Evolutionary conservation across 2,888 invertebrate species (phyloP).

Genomic region (Cybosia mesomella): DNA sequence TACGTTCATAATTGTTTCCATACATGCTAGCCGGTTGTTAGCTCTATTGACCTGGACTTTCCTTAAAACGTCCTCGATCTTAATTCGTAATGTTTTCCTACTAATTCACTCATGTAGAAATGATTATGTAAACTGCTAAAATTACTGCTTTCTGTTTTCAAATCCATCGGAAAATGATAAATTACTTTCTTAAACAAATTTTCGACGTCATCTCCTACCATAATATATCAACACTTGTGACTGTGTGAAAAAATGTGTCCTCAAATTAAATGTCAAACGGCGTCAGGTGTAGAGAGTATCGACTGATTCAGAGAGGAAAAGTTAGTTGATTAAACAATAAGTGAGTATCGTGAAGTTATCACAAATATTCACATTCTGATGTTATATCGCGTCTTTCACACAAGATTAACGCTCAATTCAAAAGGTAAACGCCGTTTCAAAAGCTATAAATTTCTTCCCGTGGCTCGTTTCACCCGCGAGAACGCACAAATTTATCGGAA

Average conservation of each 20-base stretch:
- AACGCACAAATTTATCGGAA: conserved; percentile 83
- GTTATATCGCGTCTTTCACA: conserved; percentile 76
- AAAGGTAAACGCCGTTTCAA: conserved; percentile 81
- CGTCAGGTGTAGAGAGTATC: conserved; percentile 23
- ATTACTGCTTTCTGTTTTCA: conserved; percentile 37
- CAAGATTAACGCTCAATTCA: conserved; percentile 84
- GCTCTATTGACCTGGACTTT: neutral
- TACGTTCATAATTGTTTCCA: no score
- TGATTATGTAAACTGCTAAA: conserved; percentile 48
- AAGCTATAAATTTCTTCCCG: conserved; percentile 79
- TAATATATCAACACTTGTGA: conserved; percentile 17
- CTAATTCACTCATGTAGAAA: conserved; percentile 47
- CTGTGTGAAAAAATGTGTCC: conserved; percentile 35
- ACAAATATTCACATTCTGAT: conserved; percentile 62
- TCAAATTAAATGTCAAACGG: conserved; percentile 33
- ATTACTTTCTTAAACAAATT: conserved; percentile 49
- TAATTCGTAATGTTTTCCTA: conserved; percentile 48
- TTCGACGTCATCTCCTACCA: conserved; percentile 12
- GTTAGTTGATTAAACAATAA: conserved; percentile 43
- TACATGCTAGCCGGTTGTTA: no score
- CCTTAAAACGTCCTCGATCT: neutral
- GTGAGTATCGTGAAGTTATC: conserved; percentile 50
- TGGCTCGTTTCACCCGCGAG: conserved; percentile 79
- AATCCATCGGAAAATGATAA: conserved; percentile 50
- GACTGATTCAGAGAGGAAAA: conserved; percentile 15